Evolutionary conservation across 2,797 vertebrate genomes (phyloP).

Genomic region (Microctenopoma lineatum): DNA sequence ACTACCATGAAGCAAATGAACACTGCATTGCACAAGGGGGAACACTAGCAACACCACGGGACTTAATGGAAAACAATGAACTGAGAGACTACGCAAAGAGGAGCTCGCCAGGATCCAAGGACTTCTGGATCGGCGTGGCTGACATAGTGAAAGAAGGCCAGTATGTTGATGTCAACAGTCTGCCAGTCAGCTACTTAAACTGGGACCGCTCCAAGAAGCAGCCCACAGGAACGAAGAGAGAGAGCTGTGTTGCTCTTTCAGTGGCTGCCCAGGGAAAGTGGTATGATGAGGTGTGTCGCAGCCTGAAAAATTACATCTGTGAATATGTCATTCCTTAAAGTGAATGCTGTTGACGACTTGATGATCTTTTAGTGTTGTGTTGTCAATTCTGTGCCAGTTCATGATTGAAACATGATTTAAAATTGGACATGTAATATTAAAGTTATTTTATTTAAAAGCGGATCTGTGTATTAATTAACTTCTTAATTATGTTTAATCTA

Average conservation of each 20-base stretch:
- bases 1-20: conserved; percentile 96
- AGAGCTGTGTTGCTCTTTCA: conserved; percentile 92
- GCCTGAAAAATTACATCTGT: conserved; percentile 93
- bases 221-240: conserved; percentile 91
- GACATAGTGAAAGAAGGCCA: conserved; percentile 94
- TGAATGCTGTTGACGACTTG: conserved; percentile 19
- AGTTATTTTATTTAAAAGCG: not conserved
- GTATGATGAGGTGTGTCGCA: conserved; percentile 92
- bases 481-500: not conserved
- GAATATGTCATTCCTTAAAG: conserved; percentile 92
- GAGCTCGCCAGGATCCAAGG: conserved; percentile 83
- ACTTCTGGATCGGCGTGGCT: conserved; percentile 95
- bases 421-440: not conserved
- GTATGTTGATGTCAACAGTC: conserved; percentile 94
- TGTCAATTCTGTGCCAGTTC: conserved; percentile 13
- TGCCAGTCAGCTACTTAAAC: conserved; percentile 88
- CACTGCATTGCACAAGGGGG: conserved; percentile 97
- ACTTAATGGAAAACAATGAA: conserved; percentile 85
- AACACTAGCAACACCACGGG: conserved; percentile 91
- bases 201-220: conserved; percentile 92
- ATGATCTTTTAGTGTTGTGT: conserved; percentile 22
- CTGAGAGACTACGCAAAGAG: conserved; percentile 90
- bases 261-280: conserved; percentile 92
- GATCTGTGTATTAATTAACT: conserved; percentile 1
- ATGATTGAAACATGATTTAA: conserved; percentile 1